Evolutionary conservation across 2,888 invertebrate species (phyloP).

Genomic region (Rotaria socialis): DNA sequence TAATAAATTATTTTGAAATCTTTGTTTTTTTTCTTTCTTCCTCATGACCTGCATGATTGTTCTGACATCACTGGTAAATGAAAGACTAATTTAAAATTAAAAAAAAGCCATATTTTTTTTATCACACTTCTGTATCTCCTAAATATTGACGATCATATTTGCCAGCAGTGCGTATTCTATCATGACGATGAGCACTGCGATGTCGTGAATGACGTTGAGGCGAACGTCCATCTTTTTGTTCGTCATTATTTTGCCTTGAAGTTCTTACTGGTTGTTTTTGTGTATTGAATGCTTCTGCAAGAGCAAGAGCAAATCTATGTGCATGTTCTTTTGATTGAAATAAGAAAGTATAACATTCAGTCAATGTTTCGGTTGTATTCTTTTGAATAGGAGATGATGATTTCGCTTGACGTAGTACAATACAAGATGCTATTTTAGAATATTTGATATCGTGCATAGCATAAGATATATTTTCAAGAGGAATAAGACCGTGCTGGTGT

Average conservation of each 20-base stretch:
- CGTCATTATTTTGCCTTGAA: too few species aligned
- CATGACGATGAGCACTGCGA: background rate
- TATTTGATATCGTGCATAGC: constrained; percentile 58
- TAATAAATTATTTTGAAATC: too few species aligned
- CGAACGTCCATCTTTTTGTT: too few species aligned
- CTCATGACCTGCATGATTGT: background rate
- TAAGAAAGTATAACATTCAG: constrained; percentile 45
- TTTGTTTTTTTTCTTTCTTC: too few species aligned
- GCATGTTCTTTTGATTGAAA: constrained; percentile 39
- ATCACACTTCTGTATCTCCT: background rate
- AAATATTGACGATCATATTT: background rate
- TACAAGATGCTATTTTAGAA: constrained; percentile 56
- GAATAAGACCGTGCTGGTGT: constrained; percentile 52
- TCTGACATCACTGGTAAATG: background rate
- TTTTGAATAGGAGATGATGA: background rate
- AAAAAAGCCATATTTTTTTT: background rate
- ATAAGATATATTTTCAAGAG: constrained; percentile 58
- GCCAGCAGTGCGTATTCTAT: background rate
- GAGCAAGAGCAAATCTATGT: constrained; percentile 39
- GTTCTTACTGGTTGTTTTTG: too few species aligned
- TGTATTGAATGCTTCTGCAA: constrained; percentile 38
- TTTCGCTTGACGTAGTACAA: constrained; percentile 54
- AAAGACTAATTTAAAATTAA: background rate
- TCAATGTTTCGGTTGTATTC: constrained; percentile 37
- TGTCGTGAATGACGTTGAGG: too few species aligned